phyloP scores from a whole-genome alignment of 2,888 invertebrate genomes.

The Acronicta leporina region DNA sequence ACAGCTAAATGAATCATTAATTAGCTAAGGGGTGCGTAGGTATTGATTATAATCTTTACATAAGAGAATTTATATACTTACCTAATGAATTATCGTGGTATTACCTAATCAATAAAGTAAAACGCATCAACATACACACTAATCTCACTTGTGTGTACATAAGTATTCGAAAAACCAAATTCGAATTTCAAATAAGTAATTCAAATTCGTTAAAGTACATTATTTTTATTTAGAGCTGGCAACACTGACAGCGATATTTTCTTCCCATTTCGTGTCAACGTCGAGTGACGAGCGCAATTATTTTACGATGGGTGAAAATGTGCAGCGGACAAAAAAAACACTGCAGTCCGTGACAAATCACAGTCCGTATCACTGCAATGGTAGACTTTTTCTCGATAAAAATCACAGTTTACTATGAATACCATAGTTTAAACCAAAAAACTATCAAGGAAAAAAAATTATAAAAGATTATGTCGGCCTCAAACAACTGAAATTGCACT shows the following conservation, averaged over 20 bases:
- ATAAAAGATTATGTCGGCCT: too few relatives aligned
- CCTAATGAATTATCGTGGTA: too few relatives aligned
- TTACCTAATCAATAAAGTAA: too few relatives aligned
- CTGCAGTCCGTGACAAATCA: conserved; percentile 34
- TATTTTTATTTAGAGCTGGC: conserved; percentile 31
- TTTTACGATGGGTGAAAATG: conserved; percentile 38
- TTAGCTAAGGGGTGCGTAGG: conserved; percentile 19
- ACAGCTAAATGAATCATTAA: conserved; percentile 30
- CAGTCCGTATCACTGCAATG: conserved; percentile 11
- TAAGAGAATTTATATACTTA: too few relatives aligned
- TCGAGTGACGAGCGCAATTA: conserved; percentile 32
- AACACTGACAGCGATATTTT: conserved; percentile 23
- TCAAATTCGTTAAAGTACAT: conserved; percentile 4
- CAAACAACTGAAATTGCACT: too few relatives aligned
- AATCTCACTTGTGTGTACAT: too few relatives aligned
- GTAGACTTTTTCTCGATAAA: not conserved
- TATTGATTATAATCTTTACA: not conserved
- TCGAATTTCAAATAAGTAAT: not conserved
- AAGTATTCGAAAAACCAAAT: too few relatives aligned
- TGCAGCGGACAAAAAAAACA: conserved; percentile 24
- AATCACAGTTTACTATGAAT: too few relatives aligned
- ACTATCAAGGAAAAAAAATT: too few relatives aligned
- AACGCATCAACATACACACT: too few relatives aligned
- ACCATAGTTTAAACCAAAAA: too few relatives aligned
- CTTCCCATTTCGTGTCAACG: conserved; percentile 28